A percentile compares a stretch with the other conserved stretches of the same genome.
These are phyloP conservation scores for Melierax canorus DNA, from an alignment of 2,113 vertebrate genomes.

Conservation along the genomic window DNA sequence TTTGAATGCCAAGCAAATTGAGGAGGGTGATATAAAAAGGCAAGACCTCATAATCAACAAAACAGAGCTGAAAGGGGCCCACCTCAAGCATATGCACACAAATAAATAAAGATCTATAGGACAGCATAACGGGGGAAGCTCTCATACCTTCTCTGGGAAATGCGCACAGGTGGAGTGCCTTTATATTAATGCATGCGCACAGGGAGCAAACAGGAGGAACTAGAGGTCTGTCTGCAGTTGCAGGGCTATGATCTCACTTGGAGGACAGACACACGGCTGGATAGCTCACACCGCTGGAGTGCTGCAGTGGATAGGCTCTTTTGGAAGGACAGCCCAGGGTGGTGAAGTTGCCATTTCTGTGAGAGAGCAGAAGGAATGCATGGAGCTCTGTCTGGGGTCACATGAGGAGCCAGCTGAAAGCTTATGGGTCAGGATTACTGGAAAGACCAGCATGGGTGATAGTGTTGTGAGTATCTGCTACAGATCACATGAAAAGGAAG, in stretches of 20 bases:
- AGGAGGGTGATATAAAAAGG: background rate
- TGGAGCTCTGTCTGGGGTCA: background rate
- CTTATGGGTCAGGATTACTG: background rate
- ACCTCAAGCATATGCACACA: background rate
- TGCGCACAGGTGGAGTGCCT: background rate
- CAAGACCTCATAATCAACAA: background rate
- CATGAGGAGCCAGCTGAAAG: background rate
- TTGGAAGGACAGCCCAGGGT: background rate
- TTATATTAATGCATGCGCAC: background rate
- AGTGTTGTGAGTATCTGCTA: background rate
- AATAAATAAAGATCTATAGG: background rate
- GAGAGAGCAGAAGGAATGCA: background rate
- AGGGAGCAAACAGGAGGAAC: background rate
- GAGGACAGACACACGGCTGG: background rate
- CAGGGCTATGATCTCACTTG: background rate
- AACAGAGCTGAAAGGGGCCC: background rate
- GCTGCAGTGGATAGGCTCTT: background rate
- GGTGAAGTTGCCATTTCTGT: background rate
- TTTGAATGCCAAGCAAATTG: background rate
- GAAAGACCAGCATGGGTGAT: background rate
- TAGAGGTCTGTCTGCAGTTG: background rate
- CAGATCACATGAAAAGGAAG: background rate
- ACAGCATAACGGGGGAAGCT: background rate
- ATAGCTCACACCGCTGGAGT: background rate
- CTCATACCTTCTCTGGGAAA: background rate